Evolutionary conservation across 2,888 invertebrate genomes (phyloP).

Genomic region (Trypoxylon attenuatum): DNA sequence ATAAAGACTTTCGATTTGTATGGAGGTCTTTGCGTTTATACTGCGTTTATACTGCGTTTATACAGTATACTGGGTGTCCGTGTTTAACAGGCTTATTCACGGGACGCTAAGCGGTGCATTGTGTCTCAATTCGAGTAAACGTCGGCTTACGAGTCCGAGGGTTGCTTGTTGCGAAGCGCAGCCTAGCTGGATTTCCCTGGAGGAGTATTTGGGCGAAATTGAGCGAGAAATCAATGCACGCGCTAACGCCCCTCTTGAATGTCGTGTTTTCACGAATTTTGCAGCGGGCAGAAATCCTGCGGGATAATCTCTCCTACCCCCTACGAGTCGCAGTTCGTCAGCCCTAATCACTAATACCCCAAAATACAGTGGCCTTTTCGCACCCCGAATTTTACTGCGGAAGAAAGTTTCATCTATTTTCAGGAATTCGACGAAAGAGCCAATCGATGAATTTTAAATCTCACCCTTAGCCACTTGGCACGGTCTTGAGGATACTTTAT

Average conservation of each 20-base stretch:
- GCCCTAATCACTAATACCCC: slow-evolving; percentile 12
- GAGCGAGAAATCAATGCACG: slow-evolving; percentile 73
- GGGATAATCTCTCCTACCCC: slow-evolving; percentile 47
- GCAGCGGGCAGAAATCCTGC: slow-evolving; percentile 28
- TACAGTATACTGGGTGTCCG: slow-evolving; percentile 37
- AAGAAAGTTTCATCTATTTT: no score
- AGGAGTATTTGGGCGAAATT: slow-evolving; percentile 70
- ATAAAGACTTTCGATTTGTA: slow-evolving; percentile 14
- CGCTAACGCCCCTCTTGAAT: slow-evolving; percentile 69
- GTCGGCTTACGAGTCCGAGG: slow-evolving; percentile 54
- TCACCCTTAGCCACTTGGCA: no score
- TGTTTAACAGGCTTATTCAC: slow-evolving; percentile 69
- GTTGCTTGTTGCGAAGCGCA: slow-evolving; percentile 27
- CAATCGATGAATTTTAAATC: no score
- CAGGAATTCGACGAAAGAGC: no score
- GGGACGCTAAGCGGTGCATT: slow-evolving; percentile 54
- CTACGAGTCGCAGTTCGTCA: slow-evolving; percentile 3
- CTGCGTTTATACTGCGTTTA: no score
- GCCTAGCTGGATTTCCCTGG: slow-evolving; percentile 48
- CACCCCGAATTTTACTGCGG: no score
- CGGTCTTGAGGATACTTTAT: no score
- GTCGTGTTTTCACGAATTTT: slow-evolving; percentile 49
- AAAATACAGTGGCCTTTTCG: background rate
- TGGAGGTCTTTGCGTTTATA: slow-evolving; percentile 17
- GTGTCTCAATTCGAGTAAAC: slow-evolving; percentile 64